Percentiles rank a stretch among this genome's conserved stretches.
Conservation (phyloP, 35 echinoderm and acorn worm genomes). For the Patiria miniata region DNA sequence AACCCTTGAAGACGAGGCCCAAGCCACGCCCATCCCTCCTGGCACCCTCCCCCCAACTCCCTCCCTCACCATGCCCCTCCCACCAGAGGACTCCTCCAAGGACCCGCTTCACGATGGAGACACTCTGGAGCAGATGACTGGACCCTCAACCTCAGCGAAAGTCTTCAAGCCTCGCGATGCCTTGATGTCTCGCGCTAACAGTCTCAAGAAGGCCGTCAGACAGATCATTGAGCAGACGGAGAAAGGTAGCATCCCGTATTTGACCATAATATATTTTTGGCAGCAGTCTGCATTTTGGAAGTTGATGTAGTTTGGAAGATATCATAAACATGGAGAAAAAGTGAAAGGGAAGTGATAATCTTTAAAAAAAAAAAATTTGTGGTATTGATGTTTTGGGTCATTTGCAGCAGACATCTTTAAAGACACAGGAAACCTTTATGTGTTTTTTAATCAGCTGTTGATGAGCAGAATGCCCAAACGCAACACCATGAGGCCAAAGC, state of each 20-base stretch:
- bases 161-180: constrained; percentile 87
- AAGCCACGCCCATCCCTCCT: constrained; percentile 75
- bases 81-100: constrained; percentile 1
- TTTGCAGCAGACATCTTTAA: no score
- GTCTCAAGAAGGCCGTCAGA: constrained; percentile 93
- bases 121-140: constrained; percentile 69
- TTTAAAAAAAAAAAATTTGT: no score
- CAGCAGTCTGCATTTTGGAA: no score
- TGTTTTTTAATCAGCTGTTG: constrained; percentile 72
- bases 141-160: constrained; percentile 66
- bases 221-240: constrained; percentile 99
- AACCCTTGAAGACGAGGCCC: constrained; percentile 83
- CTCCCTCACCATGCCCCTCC: not conserved
- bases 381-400: no score
- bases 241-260: constrained; percentile 80
- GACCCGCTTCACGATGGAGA: constrained; percentile 58
- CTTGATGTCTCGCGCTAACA: constrained; percentile 84
- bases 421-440: not conserved
- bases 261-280: no score
- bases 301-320: no score
- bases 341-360: no score
- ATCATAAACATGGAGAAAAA: no score
- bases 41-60: constrained; percentile 31
- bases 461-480: constrained; percentile 99
- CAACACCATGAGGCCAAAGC: constrained; percentile 81